Base-by-base conservation (phyloP, 2,797 vertebrate genomes). In the Tolypeutes matacus region DNA sequence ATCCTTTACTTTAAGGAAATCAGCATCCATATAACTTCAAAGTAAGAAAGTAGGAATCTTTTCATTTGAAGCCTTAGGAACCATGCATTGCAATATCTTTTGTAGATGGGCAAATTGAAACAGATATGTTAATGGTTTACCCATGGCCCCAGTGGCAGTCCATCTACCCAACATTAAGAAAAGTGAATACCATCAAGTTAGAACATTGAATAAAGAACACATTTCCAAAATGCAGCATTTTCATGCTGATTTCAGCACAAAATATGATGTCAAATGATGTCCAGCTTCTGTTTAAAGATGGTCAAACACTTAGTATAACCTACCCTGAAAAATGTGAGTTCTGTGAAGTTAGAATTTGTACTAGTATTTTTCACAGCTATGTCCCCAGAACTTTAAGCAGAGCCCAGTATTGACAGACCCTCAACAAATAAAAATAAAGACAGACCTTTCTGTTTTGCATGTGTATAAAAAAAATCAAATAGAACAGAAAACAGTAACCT, bases 401-500 rank as follows among this genome's bases (percentile, higher is more conserved):
- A 82, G 27, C 4, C 3, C 53, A 36, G 42, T 3, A n/a, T 7
- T 93, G 60, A 12, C 13, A 58, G 27, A 84, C 70, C 18, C 2
- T 78, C 25, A 62, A 14, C 5, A 84, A 65, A 42, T 62, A 77
- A 77, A 21, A 67, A 29, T 49, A 53, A 42, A 81, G n/a, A 51
- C 23, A 29, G 2, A 7, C 7, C 6, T 72, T 75, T 70, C 76
- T 65, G 2, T 49, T 49, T 73, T 58, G n/a, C 15, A 69, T 17
- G 9, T 65, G 0, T 36, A n/a, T 76, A 65, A 78, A 93, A 58
- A 78, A 93, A 85, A 75, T 10, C 18, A 96, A 83, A 88, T 10
- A 91, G 7, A 87, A 88, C 2, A 73, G 25, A 58, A 76, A 53
- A 1, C 21, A 81, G 14, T 39, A 88, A 15, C 7, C 39, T 11